Base-by-base conservation (phyloP, 1,140 invertebrate genomes). In the Trachelipus rathkii region DNA sequence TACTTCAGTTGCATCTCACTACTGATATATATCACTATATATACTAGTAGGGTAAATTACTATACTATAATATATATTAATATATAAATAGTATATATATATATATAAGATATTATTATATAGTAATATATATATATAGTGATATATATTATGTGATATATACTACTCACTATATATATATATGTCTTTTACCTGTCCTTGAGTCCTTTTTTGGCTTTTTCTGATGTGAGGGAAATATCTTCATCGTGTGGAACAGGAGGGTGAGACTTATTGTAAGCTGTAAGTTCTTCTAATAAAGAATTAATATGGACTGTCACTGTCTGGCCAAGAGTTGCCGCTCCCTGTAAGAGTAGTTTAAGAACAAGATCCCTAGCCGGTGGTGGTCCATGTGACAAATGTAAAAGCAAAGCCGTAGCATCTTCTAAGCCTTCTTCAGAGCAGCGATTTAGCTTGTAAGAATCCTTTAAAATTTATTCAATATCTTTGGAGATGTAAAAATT, bases 351-450 rank as follows among this genome's bases (percentile, higher is more conserved):
- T 10, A 94, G 84, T 74, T 89, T 88, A 33, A 93, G 84, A 77
- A 94, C 91, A 85, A 85, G 83, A 66, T 84, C 82, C 13, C 87
- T 86, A 24, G 73, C 92, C 19, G 89, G 87, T 78, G 89, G 86
- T 10, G 91, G 92, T 70, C 90, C 91, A 83, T 89, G 89, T 0
- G 92, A 92, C 69, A 94, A 83, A 83, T 92, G 92, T 8, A 93
- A 85, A 43, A 95, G 84, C 1, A 95, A 84, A 44, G 89, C 89
- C 0, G 92, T 94, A 0, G 92, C 92, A 85, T 93, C 92, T 84
- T 94, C 92, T 2, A 95, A 84, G 10, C 93, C 92, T 84, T 94
- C 92, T 83, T 94, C 92, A 0, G 92, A 93, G 82, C 93, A 94
- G n/a, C 66, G 90, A 90, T 82, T 93, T 94, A 24, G n/a, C 92